A percentile compares a stretch with the other conserved stretches of the same genome.
These are phyloP conservation scores for Barnardius zonarius DNA, from an alignment of 2,113 vertebrate species.

Conservation along the genomic window DNA sequence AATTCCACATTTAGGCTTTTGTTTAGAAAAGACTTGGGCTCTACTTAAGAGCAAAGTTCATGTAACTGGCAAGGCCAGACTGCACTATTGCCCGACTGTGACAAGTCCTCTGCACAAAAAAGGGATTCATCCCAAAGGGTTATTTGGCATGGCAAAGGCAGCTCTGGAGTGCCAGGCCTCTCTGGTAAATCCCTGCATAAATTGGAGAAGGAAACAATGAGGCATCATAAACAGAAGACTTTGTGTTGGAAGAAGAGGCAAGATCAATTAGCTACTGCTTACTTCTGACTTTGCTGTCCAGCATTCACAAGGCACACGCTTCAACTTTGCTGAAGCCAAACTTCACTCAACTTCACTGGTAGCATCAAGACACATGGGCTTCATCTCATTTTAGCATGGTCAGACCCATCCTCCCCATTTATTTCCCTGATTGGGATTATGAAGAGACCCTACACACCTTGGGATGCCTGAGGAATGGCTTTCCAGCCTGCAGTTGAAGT, in stretches of 20 bases:
- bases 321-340: not conserved
- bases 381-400: not conserved
- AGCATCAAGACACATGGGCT: not conserved
- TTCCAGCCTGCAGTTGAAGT: not conserved
- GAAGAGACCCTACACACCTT: not conserved
- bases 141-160: conserved; percentile 59
- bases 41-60: conserved; percentile 75
- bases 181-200: conserved; percentile 40
- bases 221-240: conserved; percentile 64
- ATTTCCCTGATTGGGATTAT: not conserved
- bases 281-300: conserved; percentile 16
- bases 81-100: conserved; percentile 60
- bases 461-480: not conserved
- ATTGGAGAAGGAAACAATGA: conserved; percentile 39
- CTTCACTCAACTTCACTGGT: not conserved
- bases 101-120: conserved; percentile 71
- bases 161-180: conserved; percentile 18
- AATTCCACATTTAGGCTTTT: conserved; percentile 76
- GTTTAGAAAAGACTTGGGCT: conserved; percentile 65
- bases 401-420: not conserved
- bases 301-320: not conserved
- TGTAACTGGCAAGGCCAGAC: conserved; percentile 67
- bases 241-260: not conserved
- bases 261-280: conserved; percentile 22
- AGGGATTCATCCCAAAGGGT: conserved; percentile 71